A percentile compares a stretch with the other conserved stretches of the same genome.
These are phyloP conservation scores for Parazoanthus darwini DNA, from an alignment of 92 coral and sea anemone genomes.

Conservation along the genomic window DNA sequence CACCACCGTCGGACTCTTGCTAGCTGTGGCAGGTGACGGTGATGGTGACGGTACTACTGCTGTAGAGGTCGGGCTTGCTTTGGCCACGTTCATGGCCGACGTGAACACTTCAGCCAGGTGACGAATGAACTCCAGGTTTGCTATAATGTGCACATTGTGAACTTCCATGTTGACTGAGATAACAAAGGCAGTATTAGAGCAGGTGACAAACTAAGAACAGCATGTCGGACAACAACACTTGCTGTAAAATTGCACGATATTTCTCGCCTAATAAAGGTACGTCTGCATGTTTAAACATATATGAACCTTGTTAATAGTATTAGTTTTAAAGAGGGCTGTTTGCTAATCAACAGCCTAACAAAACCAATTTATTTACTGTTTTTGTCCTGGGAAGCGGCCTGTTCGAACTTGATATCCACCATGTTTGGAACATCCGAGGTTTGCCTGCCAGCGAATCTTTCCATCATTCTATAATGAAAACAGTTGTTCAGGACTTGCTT, in stretches of 20 bases:
- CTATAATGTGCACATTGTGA: conserved; percentile 71
- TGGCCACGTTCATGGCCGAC: conserved; percentile 70
- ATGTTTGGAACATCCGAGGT: conserved; percentile 70
- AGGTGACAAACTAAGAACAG: neutral
- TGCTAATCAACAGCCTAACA: neutral
- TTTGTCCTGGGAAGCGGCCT: conserved; percentile 76
- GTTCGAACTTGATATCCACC: conserved; percentile 81
- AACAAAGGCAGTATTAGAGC: neutral
- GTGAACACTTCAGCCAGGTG: conserved; percentile 83
- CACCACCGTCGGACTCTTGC: conserved; percentile 15
- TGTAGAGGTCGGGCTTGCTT: conserved; percentile 27
- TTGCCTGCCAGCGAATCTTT: conserved; percentile 60
- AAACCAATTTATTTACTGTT: conserved; percentile 54
- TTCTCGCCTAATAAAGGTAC: too few relatives aligned
- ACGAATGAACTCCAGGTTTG: conserved; percentile 80
- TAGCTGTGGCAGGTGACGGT: conserved; percentile 41
- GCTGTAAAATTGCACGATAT: too few relatives aligned
- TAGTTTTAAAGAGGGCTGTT: too few relatives aligned
- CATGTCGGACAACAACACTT: neutral
- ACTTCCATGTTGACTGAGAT: conserved; percentile 64
- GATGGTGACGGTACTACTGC: conserved; percentile 23
- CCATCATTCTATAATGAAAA: conserved; percentile 83
- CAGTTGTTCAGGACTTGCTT: neutral
- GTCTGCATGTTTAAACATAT: too few relatives aligned
- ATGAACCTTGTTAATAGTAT: neutral